Evolutionary conservation across 2,888 invertebrate species (phyloP), one percentile per base, ranked within the genome.

Genomic region (Smittia sp.): DNA sequence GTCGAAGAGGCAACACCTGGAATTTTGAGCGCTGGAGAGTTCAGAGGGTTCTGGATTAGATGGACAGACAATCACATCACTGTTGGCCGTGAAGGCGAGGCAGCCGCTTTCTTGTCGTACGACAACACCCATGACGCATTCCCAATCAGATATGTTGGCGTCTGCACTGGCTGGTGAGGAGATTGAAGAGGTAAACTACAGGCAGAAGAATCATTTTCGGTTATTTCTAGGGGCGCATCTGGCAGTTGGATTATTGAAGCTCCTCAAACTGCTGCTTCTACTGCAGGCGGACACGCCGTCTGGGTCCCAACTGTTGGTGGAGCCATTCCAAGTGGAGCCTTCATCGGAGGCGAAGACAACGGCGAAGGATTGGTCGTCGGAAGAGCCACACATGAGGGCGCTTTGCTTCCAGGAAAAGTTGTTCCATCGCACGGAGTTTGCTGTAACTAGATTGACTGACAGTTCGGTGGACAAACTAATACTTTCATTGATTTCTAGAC

Each of bases 31-130:
- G 86, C 83, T 6, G 88, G 89, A 52, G 92, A 93, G 80, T 90
- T 86, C 83, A 89, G 91, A 73, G 90, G 91, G 20, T 94, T 94
- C 84, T 94, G 94, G 93, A 84, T 93, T 65, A 88, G 91, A 78
- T 93, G 90, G 90, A 87, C 87, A 76, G 85, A 88, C 77, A 52
- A 76, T 75, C 68, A 86, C 41, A 82, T 90, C 75, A 88, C 88
- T 7, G 90, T 89, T 9, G 91, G 91, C n/a, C 87, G 85, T 70
- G 92, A 92, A 77, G 88, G 88, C 38, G 89, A 90, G 78, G 84
- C 85, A 13, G 86, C 86, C 9, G 89, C 93, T 0, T 91, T 94
- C 83, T 80, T 94, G 76, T 86, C 87, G 11, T 91, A 88, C 85
- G 82, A 86, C 32, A 91, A 93, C 78, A 4, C 46, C 11, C 88